A percentile compares a stretch with the other conserved stretches of the same genome.
These are phyloP conservation scores for Hylaeus anthracinus DNA, from an alignment of 1,140 invertebrate genomes.

Conservation along the genomic window DNA sequence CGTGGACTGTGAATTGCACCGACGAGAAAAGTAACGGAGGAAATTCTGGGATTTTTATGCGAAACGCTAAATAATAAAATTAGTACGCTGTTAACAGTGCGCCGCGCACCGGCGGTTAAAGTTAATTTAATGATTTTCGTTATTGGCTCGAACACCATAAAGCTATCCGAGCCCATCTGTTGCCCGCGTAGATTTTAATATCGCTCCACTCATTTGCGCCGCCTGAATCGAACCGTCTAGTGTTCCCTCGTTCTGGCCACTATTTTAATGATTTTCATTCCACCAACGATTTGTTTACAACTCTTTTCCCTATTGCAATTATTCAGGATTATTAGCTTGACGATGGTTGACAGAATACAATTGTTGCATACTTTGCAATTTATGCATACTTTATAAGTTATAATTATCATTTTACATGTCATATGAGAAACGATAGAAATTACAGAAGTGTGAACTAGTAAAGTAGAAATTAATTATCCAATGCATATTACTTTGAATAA, in stretches of 20 bases:
- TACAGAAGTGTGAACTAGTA: too few relatives aligned
- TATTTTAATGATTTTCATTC: constrained; percentile 41
- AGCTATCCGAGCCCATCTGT: constrained; percentile 78
- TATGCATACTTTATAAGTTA: too few relatives aligned
- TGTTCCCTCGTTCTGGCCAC: constrained; percentile 9
- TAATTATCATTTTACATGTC: too few relatives aligned
- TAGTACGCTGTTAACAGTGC: constrained; percentile 74
- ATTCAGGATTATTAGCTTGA: background rate
- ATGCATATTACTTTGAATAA: too few relatives aligned
- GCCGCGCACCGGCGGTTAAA: constrained; percentile 62
- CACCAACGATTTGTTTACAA: constrained; percentile 34
- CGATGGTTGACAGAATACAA: too few relatives aligned
- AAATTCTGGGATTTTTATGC: constrained; percentile 53
- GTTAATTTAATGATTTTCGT: constrained; percentile 79
- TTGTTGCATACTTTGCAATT: too few relatives aligned
- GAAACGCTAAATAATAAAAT: constrained; percentile 75
- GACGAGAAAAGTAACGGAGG: constrained; percentile 20
- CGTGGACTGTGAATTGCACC: constrained; percentile 12
- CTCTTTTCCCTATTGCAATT: background rate
- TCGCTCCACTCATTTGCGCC: constrained; percentile 59
- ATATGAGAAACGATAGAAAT: too few relatives aligned
- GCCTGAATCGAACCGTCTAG: constrained; percentile 35
- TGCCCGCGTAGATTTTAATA: constrained; percentile 79
- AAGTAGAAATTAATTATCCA: too few relatives aligned
- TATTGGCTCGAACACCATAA: constrained; percentile 75